phyloP scores from a whole-genome alignment of 2,113 vertebrate genomes.

The Edolisoma coerulescens region DNA sequence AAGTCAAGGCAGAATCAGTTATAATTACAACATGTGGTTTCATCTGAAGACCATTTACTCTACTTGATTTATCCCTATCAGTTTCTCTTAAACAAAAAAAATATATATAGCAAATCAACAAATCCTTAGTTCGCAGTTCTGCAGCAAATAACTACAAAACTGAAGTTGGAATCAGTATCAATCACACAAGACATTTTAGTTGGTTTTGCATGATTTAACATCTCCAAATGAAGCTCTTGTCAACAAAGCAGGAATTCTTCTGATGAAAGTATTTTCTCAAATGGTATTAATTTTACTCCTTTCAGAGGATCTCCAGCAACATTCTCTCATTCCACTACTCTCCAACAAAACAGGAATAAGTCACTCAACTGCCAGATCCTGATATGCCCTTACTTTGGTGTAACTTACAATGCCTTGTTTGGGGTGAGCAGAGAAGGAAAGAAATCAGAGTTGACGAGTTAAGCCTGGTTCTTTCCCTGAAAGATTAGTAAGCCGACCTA shows the following conservation, averaged over 20 bases:
- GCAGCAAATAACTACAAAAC: background rate
- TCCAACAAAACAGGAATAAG: background rate
- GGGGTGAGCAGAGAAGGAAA: background rate
- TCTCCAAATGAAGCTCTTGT: background rate
- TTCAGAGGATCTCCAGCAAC: background rate
- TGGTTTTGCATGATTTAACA: background rate
- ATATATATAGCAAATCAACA: background rate
- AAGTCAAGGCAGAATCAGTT: background rate
- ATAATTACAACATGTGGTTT: background rate
- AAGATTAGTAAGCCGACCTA: background rate
- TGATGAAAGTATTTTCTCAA: background rate
- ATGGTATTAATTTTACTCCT: background rate
- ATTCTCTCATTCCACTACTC: background rate
- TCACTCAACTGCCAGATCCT: background rate
- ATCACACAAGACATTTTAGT: background rate
- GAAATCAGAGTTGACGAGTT: background rate
- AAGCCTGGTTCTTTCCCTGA: background rate
- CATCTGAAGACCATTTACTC: background rate
- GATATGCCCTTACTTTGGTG: background rate
- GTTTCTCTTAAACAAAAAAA: background rate
- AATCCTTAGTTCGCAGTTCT: background rate
- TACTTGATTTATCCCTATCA: background rate
- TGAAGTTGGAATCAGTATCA: background rate
- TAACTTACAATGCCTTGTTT: background rate
- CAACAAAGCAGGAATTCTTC: background rate